phyloP scores from a whole-genome alignment of 1,140 invertebrate species.

The Cepaea nemoralis region DNA sequence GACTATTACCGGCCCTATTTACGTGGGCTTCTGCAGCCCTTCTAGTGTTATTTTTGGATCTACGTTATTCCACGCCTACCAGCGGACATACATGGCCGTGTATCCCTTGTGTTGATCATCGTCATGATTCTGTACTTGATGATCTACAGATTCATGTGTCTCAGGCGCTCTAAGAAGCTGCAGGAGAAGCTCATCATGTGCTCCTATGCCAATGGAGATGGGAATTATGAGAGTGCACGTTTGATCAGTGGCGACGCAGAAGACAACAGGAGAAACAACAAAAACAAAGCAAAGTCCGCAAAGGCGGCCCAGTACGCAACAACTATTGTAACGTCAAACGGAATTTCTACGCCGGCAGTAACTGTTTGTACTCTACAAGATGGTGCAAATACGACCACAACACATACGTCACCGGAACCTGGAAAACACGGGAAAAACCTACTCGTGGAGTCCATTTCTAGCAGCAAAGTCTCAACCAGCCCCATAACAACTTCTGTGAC shows the following conservation, averaged over 20 bases:
- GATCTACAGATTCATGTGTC: slow-evolving; percentile 46
- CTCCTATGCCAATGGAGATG: slow-evolving; percentile 51
- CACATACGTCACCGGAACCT: neutral
- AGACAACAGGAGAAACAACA: neutral
- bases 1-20: slow-evolving; percentile 8
- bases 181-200: slow-evolving; percentile 49
- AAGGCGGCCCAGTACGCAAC: neutral
- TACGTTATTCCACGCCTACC: slow-evolving; percentile 36
- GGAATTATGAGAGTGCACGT: slow-evolving; percentile 30
- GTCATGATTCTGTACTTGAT: slow-evolving; percentile 57
- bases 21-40: slow-evolving; percentile 44
- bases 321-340: neutral
- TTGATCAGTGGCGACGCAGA: neutral
- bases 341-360: neutral
- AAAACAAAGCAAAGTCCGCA: neutral
- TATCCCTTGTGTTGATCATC: slow-evolving; percentile 56
- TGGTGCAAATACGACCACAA: neutral
- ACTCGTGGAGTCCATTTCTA: neutral
- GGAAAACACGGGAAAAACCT: neutral
- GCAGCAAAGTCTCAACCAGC: neutral
- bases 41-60: slow-evolving; percentile 42
- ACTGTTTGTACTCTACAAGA: neutral
- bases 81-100: slow-evolving; percentile 54
- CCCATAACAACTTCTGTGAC: neutral
- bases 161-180: slow-evolving; percentile 44